Percentiles rank a stretch among this genome's conserved stretches.
Conservation (phyloP, 2,888 invertebrate genomes). For the Rotaria sp. region DNA sequence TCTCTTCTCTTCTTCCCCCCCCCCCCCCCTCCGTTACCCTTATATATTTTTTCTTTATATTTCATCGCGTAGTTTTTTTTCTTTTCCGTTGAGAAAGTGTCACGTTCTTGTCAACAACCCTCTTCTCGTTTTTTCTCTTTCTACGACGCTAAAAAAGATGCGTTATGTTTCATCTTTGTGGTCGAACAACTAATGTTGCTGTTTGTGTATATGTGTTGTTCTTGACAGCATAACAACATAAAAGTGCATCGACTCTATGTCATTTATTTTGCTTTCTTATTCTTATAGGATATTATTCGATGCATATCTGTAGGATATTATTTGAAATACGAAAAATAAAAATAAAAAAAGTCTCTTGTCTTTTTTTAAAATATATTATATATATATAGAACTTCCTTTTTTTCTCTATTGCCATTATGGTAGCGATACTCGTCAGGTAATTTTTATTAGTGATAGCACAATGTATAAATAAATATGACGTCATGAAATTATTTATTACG, state of each 20-base stretch:
- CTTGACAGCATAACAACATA: no score
- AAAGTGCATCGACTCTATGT: no score
- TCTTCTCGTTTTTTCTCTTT: not conserved
- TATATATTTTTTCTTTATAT: no score
- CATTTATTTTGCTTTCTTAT: no score
- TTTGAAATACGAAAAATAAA: no score
- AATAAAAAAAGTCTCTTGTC: no score
- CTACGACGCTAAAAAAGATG: conserved; percentile 13
- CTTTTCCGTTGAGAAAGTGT: not conserved
- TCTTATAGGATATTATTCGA: no score
- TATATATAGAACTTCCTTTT: no score
- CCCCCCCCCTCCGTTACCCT: not conserved
- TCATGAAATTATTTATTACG: not conserved
- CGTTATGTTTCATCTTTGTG: not conserved
- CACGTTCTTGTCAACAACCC: not conserved
- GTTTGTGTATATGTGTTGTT: not conserved
- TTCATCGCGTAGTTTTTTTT: not conserved
- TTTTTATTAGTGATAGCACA: no score
- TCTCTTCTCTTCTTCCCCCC: not conserved
- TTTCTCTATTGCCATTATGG: not conserved
- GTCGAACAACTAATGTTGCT: not conserved
- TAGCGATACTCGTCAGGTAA: no score
- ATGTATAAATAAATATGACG: not conserved
- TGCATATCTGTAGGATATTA: no score
- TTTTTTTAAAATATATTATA: no score